Evolutionary conservation across 2,888 invertebrate species (phyloP).

Genomic region (Lapara coniferarum): DNA sequence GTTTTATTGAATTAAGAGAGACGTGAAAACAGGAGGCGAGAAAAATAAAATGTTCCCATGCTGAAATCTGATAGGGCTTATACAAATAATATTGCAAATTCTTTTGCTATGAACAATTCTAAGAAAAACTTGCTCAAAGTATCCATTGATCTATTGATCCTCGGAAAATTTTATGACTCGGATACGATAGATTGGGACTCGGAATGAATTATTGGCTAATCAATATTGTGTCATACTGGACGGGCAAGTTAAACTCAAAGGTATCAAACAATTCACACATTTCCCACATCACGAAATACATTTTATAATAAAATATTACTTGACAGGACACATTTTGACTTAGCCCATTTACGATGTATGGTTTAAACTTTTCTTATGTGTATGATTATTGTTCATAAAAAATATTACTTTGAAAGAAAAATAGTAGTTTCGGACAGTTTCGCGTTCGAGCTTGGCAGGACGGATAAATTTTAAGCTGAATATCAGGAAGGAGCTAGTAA

Average conservation of each 20-base stretch:
- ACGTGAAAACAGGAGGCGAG: slow-evolving; percentile 44
- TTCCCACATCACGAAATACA: no score
- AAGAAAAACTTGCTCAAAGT: slow-evolving; percentile 63
- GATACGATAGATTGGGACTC: slow-evolving; percentile 70
- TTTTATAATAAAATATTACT: no score
- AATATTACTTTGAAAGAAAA: no score
- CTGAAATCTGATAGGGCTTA: slow-evolving; percentile 32
- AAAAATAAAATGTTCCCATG: slow-evolving; percentile 36
- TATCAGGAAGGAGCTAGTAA: no score
- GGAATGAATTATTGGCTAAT: slow-evolving; percentile 74
- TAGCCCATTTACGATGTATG: no score
- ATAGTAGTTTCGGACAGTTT: no score
- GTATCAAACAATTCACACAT: no score
- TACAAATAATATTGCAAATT: slow-evolving; percentile 38
- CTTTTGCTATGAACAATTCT: slow-evolving; percentile 47
- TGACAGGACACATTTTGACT: no score
- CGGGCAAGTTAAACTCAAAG: slow-evolving; percentile 19
- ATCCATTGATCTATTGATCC: slow-evolving; percentile 56
- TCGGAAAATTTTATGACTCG: slow-evolving; percentile 73
- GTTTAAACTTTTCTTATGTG: no score
- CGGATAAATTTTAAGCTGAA: no score
- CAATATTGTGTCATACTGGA: slow-evolving; percentile 63
- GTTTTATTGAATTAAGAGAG: slow-evolving; percentile 62
- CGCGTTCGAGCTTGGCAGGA: no score
- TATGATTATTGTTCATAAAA: no score